phyloP scores from a whole-genome alignment of 2,888 invertebrate genomes.

The Scotopteryx bipunctaria region DNA sequence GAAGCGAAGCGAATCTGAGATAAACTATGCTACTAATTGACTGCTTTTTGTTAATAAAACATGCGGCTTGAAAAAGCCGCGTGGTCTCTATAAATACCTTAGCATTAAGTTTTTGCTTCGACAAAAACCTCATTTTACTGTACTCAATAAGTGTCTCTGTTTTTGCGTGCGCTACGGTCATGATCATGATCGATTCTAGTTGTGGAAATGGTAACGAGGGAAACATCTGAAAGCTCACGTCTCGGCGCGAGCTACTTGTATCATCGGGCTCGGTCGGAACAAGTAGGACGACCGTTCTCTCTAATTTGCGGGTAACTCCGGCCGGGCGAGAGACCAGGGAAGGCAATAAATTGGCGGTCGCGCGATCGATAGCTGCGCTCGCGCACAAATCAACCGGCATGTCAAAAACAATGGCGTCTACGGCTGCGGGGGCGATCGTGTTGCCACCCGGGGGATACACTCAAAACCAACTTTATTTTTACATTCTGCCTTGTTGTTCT shows the following conservation, averaged over 20 bases:
- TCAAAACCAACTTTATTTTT: slow-evolving; percentile 47
- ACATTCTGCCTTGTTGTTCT: slow-evolving; percentile 12
- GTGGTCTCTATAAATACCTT: slow-evolving; percentile 16
- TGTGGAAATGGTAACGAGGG: slow-evolving; percentile 34
- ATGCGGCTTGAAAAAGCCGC: slow-evolving; percentile 11
- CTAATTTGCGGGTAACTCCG: slow-evolving; percentile 63
- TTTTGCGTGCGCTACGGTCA: slow-evolving; percentile 28
- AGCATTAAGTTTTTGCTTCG: slow-evolving; percentile 17
- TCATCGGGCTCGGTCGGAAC: slow-evolving; percentile 40
- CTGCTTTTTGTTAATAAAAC: slow-evolving; percentile 28
- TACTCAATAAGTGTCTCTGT: slow-evolving; percentile 15
- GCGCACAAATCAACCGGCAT: slow-evolving; percentile 76
- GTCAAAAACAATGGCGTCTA: slow-evolving; percentile 70
- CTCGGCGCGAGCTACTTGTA: slow-evolving; percentile 46
- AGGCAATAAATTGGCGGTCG: slow-evolving; percentile 69
- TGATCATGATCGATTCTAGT: slow-evolving; percentile 28
- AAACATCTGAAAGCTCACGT: slow-evolving; percentile 34
- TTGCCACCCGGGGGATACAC: slow-evolving; percentile 64
- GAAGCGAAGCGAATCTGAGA: slow-evolving; percentile 35
- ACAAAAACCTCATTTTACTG: slow-evolving; percentile 22
- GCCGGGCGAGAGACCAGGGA: slow-evolving; percentile 57
- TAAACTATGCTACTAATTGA: slow-evolving; percentile 34
- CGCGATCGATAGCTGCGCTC: slow-evolving; percentile 67
- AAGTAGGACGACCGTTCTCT: slow-evolving; percentile 65
- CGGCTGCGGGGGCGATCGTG: slow-evolving; percentile 74